Base-by-base conservation (phyloP, 1,140 invertebrate species). In the Cyphomyrmex costatus region DNA sequence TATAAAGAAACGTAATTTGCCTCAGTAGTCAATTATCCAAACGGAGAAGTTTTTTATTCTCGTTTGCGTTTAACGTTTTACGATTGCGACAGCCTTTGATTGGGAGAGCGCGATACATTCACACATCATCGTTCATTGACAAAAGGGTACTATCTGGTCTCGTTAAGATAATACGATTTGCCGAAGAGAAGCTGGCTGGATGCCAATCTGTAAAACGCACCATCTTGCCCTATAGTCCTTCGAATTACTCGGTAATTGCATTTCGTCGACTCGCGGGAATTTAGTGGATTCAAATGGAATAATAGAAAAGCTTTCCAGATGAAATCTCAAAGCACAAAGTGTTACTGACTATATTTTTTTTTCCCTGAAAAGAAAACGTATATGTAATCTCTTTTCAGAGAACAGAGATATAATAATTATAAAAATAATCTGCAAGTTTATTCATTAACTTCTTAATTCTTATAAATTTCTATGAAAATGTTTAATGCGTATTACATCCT, bases 91-190 rank as follows among this genome's bases (percentile, higher is more conserved):
- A 3, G 33, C 14, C 60, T 83, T 74, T 74, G 56, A 16, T 73
- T n/a, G 36, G 8, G 36, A 46, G 27, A 36, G 30, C 14, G 19
- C 33, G n/a, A 82, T 82, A 73, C 36, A 49, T 83, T 74, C 68
- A 42, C 14, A 19, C 66, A 14, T 82, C 36, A 58, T 82, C 61
- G 21, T 83, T 56, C 42, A 66, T 33, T 63, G 79, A 73, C 58
- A 83, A 83, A 71, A 83, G 78, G n/a, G 49, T 49, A 51, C 73
- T 86, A 86, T 83, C 68, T 83, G 60, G 60, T 51, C 56, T 86
- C 78, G 85, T 86, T 86, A 86, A 61, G 79, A 86, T 73, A 82
- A 83, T 83, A 70, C 83, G 85, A 86, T 86, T 83, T 86, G 60
- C 24, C 51, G 24, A 84, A 46, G 42, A 82, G 79, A 30, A 61